Base-by-base conservation (phyloP, 2,888 invertebrate species). In the Schrankia costaestrigalis region DNA sequence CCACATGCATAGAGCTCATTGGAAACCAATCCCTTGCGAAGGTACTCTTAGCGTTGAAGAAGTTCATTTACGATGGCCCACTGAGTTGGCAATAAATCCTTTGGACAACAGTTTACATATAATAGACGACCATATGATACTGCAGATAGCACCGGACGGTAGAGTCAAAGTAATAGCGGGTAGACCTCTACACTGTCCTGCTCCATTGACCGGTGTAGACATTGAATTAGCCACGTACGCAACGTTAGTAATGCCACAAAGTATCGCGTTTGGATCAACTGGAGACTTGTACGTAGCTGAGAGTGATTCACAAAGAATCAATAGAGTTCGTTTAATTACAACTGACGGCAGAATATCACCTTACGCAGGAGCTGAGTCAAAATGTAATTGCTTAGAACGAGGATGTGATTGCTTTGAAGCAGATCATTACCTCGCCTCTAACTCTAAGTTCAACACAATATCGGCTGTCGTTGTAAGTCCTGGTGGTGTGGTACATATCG, bases 41-140 rank as follows among this genome's bases (percentile, higher is more conserved):
- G 97, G 96, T 11, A 97, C 96, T 0, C 75, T 96, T 0, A 95
- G 95, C 64, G 91, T 96, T n/a, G 96, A 96, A 71, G 96, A 97
- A 80, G 97, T 97, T 32, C 96, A 96, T 67, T 85, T 98, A 31
- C 91, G 97, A 33, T 99, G 98, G 98, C 99, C 99, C 0, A 98
- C 98, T 0, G 97, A 97, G 70, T 84, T 99, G 9, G 93, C 97
- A 0, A 95, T 98, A 17, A 97, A 97, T 76, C 98, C 98, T 0
- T 82, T 98, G 32, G 98, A 98, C 71, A 97, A 97, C 73, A 95
- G 96, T 0, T 85, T 99, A 14, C 97, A 98, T 72, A 96, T 99
- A 53, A 95, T 99, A 30, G 99, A 99, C 64, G 97, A 97, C 67
- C 97, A 97, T 68, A 96, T 97, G 94, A 95, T 96, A 29, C 88